phyloP scores from a whole-genome alignment of 2,888 invertebrate genomes.

The Parapristionchus giblindavisi region DNA sequence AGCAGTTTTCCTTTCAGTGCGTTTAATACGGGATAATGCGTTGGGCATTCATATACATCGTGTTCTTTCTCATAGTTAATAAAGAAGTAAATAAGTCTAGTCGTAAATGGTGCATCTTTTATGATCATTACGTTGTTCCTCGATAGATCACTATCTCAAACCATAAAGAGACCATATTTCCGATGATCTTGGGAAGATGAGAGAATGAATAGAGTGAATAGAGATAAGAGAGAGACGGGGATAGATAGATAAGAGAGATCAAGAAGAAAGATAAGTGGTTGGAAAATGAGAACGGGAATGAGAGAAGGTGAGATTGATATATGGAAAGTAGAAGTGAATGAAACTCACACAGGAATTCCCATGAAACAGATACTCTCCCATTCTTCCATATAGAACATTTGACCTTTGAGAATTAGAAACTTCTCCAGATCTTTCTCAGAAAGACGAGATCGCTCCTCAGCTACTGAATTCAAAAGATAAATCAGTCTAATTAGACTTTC shows the following conservation, averaged over 20 bases:
- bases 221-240: constrained; percentile 31
- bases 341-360: constrained; percentile 83
- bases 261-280: not conserved
- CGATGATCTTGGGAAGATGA: not conserved
- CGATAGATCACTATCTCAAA: not conserved
- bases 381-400: constrained; percentile 98
- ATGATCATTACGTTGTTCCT: too few relatives aligned
- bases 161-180: constrained; percentile 29
- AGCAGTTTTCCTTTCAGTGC: too few relatives aligned
- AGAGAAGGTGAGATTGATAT: not conserved
- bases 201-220: constrained; percentile 11
- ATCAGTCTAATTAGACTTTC: not conserved
- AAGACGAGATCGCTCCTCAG: constrained; percentile 76
- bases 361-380: constrained; percentile 98
- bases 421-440: constrained; percentile 52
- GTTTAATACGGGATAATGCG: too few relatives aligned
- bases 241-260: constrained; percentile 16
- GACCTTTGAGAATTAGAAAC: constrained; percentile 83
- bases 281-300: not conserved
- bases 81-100: too few relatives aligned
- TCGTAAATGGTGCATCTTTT: too few relatives aligned
- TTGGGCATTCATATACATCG: too few relatives aligned
- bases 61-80: too few relatives aligned
- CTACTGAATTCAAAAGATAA: constrained; percentile 48
- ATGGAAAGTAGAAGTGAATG: not conserved